Percentiles rank a stretch among this genome's conserved stretches.
These are phyloP conservation scores for Megalurothrips usitatus DNA, from an alignment of 2,888 invertebrate species.

Conservation along the genomic window DNA sequence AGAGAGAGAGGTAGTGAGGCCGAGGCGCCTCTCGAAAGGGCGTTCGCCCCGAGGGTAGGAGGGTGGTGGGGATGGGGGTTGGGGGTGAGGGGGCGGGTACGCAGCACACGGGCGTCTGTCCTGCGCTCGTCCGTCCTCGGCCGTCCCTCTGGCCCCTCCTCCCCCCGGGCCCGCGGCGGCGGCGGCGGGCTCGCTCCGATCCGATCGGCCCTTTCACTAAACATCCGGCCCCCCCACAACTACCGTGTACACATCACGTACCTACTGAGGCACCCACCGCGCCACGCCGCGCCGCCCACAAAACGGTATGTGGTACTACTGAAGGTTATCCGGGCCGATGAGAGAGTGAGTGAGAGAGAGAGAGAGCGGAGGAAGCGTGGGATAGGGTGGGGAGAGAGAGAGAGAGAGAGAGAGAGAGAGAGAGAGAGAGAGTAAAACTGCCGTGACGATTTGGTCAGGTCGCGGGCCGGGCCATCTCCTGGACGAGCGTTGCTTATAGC, in stretches of 20 bases:
- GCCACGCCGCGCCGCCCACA: not conserved
- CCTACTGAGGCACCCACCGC: not conserved
- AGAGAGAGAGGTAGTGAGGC: not conserved
- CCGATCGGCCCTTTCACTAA: conserved; percentile 4
- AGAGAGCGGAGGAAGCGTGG: too few relatives aligned
- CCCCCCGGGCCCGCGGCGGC: not conserved
- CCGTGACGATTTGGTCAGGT: too few relatives aligned
- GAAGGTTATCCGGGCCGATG: not conserved
- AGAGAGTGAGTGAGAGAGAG: too few relatives aligned
- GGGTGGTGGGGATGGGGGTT: not conserved
- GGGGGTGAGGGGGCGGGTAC: too few relatives aligned
- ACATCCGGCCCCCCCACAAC: not conserved
- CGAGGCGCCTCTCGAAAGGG: not conserved
- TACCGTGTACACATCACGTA: not conserved
- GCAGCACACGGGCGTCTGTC: not conserved
- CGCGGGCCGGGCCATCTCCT: too few relatives aligned
- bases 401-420: too few relatives aligned
- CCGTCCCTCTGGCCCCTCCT: not conserved
- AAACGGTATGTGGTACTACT: not conserved
- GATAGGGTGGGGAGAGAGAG: too few relatives aligned
- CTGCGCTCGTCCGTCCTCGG: not conserved
- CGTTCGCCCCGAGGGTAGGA: not conserved
- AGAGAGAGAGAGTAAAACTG: too few relatives aligned
- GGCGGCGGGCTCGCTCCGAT: not conserved
- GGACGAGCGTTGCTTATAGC: too few relatives aligned